Conservation (phyloP, 2,797 vertebrate genomes). For the Pampus argenteus region DNA sequence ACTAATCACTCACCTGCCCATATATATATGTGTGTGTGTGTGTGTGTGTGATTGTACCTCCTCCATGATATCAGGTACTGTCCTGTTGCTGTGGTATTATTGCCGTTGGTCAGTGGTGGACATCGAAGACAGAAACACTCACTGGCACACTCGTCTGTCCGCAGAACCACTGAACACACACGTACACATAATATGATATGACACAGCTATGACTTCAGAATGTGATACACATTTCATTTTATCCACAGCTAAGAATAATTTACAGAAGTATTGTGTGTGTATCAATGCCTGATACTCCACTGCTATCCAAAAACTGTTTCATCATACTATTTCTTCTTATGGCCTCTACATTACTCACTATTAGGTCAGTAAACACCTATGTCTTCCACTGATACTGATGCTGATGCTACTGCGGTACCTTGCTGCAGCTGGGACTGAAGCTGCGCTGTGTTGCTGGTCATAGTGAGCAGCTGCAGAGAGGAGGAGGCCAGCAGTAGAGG, state of each 20-base stretch:
- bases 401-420: slow-evolving; percentile 81
- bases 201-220: too few species aligned
- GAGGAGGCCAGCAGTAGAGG: slow-evolving; percentile 85
- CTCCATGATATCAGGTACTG: slow-evolving; percentile 94
- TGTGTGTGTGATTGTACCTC: slow-evolving; percentile 44
- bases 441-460: slow-evolving; percentile 85
- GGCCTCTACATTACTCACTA: too few species aligned
- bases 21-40: neutral
- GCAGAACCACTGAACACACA: slow-evolving; percentile 88
- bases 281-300: too few species aligned
- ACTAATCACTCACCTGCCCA: too few species aligned
- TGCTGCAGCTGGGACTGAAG: slow-evolving; percentile 89
- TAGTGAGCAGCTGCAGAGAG: slow-evolving; percentile 87
- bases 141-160: slow-evolving; percentile 94
- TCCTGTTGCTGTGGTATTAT: slow-evolving; percentile 90
- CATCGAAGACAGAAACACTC: slow-evolving; percentile 96
- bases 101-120: slow-evolving; percentile 84
- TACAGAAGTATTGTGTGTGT: too few species aligned
- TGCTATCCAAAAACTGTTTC: too few species aligned
- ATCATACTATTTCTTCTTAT: too few species aligned
- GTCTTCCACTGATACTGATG: too few species aligned
- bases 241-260: neutral
- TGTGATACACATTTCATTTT: too few species aligned
- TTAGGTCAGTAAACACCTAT: too few species aligned
- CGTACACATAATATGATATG: slow-evolving; percentile 17